Conservation (phyloP, 2,888 invertebrate species). For the Resseliella maxima region DNA sequence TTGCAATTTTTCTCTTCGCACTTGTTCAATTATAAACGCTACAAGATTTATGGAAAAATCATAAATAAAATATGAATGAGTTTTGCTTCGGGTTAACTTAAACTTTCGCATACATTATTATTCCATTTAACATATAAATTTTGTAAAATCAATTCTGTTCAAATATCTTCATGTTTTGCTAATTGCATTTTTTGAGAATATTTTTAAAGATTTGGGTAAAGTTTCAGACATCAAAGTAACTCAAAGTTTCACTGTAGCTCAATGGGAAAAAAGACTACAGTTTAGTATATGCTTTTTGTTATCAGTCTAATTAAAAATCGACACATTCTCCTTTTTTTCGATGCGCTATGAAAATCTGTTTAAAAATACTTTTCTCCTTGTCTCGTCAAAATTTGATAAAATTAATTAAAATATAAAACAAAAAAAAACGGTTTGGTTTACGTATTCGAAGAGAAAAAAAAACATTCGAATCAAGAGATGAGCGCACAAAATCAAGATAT, state of each 20-base stretch:
- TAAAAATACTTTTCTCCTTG: no score
- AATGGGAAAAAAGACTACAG: no score
- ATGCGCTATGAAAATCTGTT: no score
- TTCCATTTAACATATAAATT: neutral
- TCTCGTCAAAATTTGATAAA: neutral
- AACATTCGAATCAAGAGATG: neutral
- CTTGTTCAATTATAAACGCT: constrained; percentile 36
- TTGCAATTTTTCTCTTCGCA: neutral
- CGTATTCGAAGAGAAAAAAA: neutral
- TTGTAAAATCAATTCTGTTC: no score
- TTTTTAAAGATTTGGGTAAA: no score
- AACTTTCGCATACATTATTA: neutral
- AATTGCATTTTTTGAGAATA: no score
- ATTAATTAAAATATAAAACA: neutral
- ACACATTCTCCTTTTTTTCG: no score
- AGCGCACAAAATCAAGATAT: neutral
- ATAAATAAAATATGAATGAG: constrained; percentile 11
- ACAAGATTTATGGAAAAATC: constrained; percentile 16
- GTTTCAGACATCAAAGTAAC: no score
- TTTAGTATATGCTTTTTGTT: no score
- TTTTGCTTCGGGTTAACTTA: neutral
- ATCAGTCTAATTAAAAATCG: no score
- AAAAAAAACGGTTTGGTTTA: neutral
- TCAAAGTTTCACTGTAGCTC: no score
- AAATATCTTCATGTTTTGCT: no score